These are phyloP conservation scores for Cryptoblepharus egeriae DNA, from an alignment of 2,797 vertebrate genomes.

Conservation along the genomic window DNA sequence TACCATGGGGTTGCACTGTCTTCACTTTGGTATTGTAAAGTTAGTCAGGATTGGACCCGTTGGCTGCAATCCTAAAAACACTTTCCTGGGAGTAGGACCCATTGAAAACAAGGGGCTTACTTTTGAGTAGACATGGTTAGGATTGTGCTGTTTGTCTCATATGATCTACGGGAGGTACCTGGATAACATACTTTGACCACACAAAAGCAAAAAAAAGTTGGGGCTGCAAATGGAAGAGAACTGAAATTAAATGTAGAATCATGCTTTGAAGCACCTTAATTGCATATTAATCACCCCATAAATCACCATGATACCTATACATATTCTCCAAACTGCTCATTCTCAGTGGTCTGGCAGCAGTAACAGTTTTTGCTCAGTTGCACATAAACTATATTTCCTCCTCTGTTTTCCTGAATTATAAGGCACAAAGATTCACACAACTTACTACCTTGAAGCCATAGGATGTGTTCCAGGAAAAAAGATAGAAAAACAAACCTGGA, in stretches of 20 bases:
- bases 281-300: slow-evolving; percentile 91
- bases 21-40: too few relatives aligned
- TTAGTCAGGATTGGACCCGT: too few relatives aligned
- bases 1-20: too few relatives aligned
- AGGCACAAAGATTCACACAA: neutral
- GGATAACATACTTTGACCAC: too few relatives aligned
- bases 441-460: neutral
- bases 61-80: too few relatives aligned
- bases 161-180: too few relatives aligned
- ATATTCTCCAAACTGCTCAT: slow-evolving; percentile 75
- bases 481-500: too few relatives aligned
- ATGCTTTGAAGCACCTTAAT: slow-evolving; percentile 82
- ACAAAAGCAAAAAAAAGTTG: neutral
- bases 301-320: slow-evolving; percentile 88
- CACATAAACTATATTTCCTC: neutral
- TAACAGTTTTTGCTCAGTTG: neutral
- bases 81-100: too few relatives aligned
- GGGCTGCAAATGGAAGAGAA: neutral
- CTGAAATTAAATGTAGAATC: slow-evolving; percentile 69
- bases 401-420: slow-evolving; percentile 3
- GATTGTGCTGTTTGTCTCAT: too few relatives aligned
- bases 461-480: neutral
- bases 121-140: too few relatives aligned
- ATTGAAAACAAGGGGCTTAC: too few relatives aligned
- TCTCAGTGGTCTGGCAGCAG: slow-evolving; percentile 30